Evolutionary conservation across 2,113 vertebrate species (phyloP).

Genomic region (Passer domesticus): DNA sequence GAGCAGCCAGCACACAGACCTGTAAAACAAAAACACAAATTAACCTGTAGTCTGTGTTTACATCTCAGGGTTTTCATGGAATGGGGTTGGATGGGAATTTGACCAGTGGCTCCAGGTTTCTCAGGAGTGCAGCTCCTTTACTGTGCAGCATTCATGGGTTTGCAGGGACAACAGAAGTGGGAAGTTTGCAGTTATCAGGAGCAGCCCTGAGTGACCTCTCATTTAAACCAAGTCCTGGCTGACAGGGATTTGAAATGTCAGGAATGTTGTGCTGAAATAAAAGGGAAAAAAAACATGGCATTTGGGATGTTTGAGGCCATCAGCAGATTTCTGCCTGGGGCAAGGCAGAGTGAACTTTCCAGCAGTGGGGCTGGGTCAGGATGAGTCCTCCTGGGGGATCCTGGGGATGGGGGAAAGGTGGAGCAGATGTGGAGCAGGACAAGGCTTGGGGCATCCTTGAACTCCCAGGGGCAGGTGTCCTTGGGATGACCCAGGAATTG

Average conservation of each 20-base stretch:
- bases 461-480: neutral
- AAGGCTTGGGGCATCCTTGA: neutral
- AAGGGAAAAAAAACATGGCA: fast-evolving
- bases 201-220: neutral
- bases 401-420: neutral
- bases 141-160: neutral
- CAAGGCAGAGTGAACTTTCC: neutral
- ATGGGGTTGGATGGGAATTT: neutral
- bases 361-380: neutral
- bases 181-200: neutral
- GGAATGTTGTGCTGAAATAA: neutral
- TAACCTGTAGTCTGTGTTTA: neutral
- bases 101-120: neutral
- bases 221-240: neutral
- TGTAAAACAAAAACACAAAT: neutral
- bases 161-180: neutral
- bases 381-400: neutral
- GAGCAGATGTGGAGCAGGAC: neutral
- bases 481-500: neutral
- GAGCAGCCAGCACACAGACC: neutral
- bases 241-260: neutral
- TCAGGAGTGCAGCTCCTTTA: neutral
- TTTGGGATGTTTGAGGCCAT: neutral
- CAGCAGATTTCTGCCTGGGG: neutral
- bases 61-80: neutral